Base-by-base conservation (phyloP, 37 sponge, comb jelly and placozoan genomes). In the Crambe crambe region DNA sequence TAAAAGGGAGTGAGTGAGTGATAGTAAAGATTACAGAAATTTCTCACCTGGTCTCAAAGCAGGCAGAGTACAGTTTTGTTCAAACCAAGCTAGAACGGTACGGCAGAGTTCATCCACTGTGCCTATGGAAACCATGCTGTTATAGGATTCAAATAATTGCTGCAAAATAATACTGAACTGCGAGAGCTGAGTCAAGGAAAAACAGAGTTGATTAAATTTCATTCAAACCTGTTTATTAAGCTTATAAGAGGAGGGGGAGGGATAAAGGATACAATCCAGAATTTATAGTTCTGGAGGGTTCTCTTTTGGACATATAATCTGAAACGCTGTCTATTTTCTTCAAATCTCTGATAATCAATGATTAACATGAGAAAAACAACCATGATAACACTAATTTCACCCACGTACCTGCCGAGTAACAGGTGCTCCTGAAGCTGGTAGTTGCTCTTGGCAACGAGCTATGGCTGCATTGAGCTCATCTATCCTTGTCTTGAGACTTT, bases 261-360 rank as follows among this genome's bases (percentile, higher is more conserved):
- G n/a, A n/a, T n/a, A n/a, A 20, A 59, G 91, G 91, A 94, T 95
- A 95, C 96, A 65, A 95, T 85, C 92, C 92, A 95, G 70, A 95
- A 95, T 56, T 91, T 91, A 73, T 90, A 95, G 58, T 95, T 95
- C 10, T 81, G 91, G 20, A 63, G 73, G 10, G 92, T 92, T 63
- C 88, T 83, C 8, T 64, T 65, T 42, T 83, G 81, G 6, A 95
- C 75, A 58, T 95, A 95, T 15, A 88, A 82, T 35, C 62, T 74
- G 64, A 95, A 91, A 27, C 82, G 30, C 30, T 80, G 92, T 56
- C 80, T 80, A 73, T 86, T 89, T 76, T 95, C 88, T 43, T 87
- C 87, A 85, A 86, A 79, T 72, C 86, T 79, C 89, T 95, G 39
- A 79, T 2, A 58, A 76, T 21, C 30, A 40, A 60, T 36, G 4